A percentile compares a stretch with the other conserved stretches of the same genome.
These are phyloP conservation scores for Varanus salvator DNA, from an alignment of 2,113 vertebrate species.

Conservation along the genomic window DNA sequence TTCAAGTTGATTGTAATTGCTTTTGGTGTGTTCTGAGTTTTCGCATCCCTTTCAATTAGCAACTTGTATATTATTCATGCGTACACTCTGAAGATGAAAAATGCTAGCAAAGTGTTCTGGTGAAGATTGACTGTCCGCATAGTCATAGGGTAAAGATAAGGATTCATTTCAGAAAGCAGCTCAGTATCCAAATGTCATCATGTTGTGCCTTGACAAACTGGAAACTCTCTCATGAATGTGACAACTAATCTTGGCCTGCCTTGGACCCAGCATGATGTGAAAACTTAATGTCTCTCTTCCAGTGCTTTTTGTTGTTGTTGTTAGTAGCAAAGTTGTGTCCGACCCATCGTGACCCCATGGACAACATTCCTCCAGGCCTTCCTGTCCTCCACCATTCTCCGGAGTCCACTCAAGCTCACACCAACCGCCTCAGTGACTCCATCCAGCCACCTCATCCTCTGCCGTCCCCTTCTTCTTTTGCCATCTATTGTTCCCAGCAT, in stretches of 20 bases:
- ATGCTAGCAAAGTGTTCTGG: background rate
- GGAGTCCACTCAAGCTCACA: too few relatives aligned
- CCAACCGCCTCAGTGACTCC: too few relatives aligned
- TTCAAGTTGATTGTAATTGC: slow-evolving; percentile 3
- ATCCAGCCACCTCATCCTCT: too few relatives aligned
- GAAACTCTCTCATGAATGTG: slow-evolving; percentile 1
- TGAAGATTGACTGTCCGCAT: background rate
- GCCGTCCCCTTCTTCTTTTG: too few relatives aligned
- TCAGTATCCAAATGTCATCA: slow-evolving; percentile 16
- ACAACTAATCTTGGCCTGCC: background rate
- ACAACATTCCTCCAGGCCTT: too few relatives aligned
- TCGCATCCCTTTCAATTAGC: background rate
- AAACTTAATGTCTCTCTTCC: too few relatives aligned
- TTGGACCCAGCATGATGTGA: background rate
- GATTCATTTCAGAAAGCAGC: background rate
- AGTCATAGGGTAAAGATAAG: background rate
- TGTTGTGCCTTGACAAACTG: background rate
- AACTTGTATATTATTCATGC: slow-evolving; percentile 14
- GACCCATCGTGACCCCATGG: too few relatives aligned
- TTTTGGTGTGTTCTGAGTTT: background rate
- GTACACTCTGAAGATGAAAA: slow-evolving; percentile 1
- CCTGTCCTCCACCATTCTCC: too few relatives aligned
- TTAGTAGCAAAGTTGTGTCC: too few relatives aligned
- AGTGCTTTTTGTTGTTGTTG: too few relatives aligned
- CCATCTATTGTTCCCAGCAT: too few relatives aligned